Conservation (phyloP, 2,113 vertebrate species). For the Ardeotis arabs region DNA sequence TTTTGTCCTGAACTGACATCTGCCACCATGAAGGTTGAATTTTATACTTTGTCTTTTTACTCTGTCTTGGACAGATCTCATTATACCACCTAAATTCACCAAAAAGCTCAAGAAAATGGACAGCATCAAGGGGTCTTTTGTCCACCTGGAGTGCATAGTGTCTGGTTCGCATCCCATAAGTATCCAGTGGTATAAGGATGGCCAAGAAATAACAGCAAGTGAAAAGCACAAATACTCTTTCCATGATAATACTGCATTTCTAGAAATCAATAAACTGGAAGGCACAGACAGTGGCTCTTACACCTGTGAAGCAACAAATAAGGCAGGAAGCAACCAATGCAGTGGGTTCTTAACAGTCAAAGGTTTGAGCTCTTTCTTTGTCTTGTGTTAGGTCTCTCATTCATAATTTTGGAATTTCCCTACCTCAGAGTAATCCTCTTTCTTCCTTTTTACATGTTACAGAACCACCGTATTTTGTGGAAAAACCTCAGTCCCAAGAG, state of each 20-base stretch:
- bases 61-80: slow-evolving; percentile 86
- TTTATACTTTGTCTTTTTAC: slow-evolving; percentile 40
- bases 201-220: slow-evolving; percentile 85
- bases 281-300: slow-evolving; percentile 89
- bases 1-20: not conserved
- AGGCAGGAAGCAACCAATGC: slow-evolving; percentile 91
- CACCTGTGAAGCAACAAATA: slow-evolving; percentile 91
- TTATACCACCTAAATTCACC: slow-evolving; percentile 95
- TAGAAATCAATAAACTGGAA: slow-evolving; percentile 92
- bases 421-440: slow-evolving; percentile 2
- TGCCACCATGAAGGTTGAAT: not conserved
- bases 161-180: slow-evolving; percentile 94
- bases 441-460: slow-evolving; percentile 46
- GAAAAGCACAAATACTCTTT: slow-evolving; percentile 94
- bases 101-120: slow-evolving; percentile 94
- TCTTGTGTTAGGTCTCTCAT: not conserved
- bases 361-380: slow-evolving; percentile 81
- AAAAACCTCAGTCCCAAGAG: slow-evolving; percentile 91
- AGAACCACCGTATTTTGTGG: slow-evolving; percentile 92
- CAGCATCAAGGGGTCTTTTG: slow-evolving; percentile 93
- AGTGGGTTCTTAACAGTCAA: slow-evolving; percentile 90
- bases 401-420: not conserved
- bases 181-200: slow-evolving; percentile 93
- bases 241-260: slow-evolving; percentile 93
- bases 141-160: slow-evolving; percentile 94